Conservation (phyloP, 2,113 vertebrate species). For the Hyaena hyaena region DNA sequence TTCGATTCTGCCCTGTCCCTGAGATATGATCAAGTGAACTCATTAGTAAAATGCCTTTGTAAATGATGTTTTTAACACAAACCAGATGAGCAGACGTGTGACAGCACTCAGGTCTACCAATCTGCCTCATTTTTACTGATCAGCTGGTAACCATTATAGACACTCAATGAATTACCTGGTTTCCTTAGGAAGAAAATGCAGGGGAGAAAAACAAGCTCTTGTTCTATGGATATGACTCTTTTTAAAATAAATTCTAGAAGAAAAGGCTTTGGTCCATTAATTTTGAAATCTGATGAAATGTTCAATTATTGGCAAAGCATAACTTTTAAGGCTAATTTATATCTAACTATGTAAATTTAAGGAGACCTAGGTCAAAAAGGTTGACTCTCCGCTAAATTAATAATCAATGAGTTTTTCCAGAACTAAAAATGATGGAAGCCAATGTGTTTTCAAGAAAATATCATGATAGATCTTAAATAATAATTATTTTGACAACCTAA, state of each 20-base stretch:
- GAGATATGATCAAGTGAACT: constrained; percentile 9
- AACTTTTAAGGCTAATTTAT: constrained; percentile 42
- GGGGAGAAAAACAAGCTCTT: constrained; percentile 24
- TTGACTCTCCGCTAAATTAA: constrained; percentile 32
- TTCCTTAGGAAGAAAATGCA: constrained; percentile 39
- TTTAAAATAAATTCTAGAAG: constrained; percentile 48
- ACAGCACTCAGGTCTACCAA: neutral
- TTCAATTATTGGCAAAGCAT: constrained; percentile 41
- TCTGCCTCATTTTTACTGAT: constrained; percentile 8
- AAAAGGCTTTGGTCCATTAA: constrained; percentile 4
- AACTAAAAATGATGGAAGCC: neutral
- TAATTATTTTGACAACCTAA: neutral
- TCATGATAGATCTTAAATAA: neutral
- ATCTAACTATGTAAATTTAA: constrained; percentile 45
- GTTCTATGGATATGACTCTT: neutral
- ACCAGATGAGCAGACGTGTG: neutral
- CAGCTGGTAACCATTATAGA: neutral
- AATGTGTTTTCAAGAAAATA: constrained; percentile 29
- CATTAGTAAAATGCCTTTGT: constrained; percentile 46
- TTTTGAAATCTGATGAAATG: constrained; percentile 58
- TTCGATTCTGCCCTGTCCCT: constrained; percentile 17
- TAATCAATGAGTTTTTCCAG: constrained; percentile 32
- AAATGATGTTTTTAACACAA: constrained; percentile 12
- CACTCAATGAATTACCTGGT: neutral
- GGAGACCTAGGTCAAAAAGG: neutral